Evolutionary conservation across 2,113 vertebrate genomes (phyloP).

Genomic region (Nannospalax galili): DNA sequence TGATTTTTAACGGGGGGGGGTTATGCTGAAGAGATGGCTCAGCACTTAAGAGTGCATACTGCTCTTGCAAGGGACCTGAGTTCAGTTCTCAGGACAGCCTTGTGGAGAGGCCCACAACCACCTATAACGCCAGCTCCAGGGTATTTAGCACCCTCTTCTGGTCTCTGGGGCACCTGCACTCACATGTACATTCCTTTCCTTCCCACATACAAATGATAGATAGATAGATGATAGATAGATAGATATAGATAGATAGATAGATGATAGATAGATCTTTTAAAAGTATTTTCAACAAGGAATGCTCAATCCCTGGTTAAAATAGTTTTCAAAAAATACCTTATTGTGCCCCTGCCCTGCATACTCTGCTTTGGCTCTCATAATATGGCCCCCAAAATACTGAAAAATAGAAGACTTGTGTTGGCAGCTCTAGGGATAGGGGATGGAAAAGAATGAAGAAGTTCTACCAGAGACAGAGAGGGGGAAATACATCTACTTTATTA

Average conservation of each 20-base stretch:
- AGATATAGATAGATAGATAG: not conserved
- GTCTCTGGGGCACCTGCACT: not conserved
- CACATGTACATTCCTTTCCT: not conserved
- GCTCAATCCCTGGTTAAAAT: not conserved
- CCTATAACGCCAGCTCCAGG: not conserved
- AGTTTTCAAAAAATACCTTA: not conserved
- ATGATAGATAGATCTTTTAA: too few species aligned
- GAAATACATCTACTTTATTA: not conserved
- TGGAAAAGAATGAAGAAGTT: not conserved
- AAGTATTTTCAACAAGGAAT: conserved; percentile 16
- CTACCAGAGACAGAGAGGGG: not conserved
- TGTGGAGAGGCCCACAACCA: not conserved
- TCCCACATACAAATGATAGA: too few species aligned
- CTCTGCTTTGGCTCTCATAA: not conserved
- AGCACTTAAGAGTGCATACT: too few species aligned
- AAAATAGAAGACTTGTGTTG: not conserved
- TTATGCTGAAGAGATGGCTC: not conserved
- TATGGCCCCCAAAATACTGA: not conserved
- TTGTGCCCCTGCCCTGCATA: too few species aligned
- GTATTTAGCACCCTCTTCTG: not conserved
- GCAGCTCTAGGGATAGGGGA: not conserved
- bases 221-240: not conserved
- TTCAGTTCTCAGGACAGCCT: too few species aligned
- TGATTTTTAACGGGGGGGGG: not conserved
- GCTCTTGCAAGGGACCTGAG: not conserved